These are phyloP conservation scores for Mormoops blainvillei DNA, from an alignment of 2,113 vertebrate genomes.

Conservation along the genomic window DNA sequence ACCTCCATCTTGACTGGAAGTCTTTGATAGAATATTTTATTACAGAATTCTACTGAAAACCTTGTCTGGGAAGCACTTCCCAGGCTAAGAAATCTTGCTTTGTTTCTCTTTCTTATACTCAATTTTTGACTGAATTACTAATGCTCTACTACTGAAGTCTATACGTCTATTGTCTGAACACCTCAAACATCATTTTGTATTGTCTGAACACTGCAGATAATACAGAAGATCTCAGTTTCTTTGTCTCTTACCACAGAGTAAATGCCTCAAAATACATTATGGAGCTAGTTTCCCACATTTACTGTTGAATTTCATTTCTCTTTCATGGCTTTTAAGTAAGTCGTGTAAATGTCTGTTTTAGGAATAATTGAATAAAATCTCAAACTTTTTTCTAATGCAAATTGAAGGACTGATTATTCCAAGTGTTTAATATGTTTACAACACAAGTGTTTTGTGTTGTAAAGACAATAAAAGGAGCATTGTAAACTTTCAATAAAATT, in stretches of 20 bases:
- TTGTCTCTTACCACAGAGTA: neutral
- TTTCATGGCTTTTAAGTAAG: neutral
- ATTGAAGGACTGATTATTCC: neutral
- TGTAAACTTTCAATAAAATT: constrained; percentile 28
- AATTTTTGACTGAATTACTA: neutral
- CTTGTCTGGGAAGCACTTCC: no score
- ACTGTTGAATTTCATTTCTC: neutral
- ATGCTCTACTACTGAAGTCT: neutral
- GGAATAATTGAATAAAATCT: constrained; percentile 8
- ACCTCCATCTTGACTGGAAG: no score
- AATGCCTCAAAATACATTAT: neutral
- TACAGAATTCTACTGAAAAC: no score
- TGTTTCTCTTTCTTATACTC: neutral
- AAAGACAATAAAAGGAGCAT: neutral
- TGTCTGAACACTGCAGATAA: neutral
- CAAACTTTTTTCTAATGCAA: neutral
- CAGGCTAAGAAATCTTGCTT: neutral
- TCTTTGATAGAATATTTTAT: no score
- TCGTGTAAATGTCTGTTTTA: neutral
- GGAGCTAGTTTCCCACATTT: neutral
- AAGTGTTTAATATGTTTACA: neutral
- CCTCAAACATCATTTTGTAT: neutral
- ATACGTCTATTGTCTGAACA: neutral
- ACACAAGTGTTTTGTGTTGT: neutral
- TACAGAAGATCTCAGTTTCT: neutral